Evolutionary conservation across 2,888 invertebrate genomes (phyloP).

Genomic region (Automeris io): DNA sequence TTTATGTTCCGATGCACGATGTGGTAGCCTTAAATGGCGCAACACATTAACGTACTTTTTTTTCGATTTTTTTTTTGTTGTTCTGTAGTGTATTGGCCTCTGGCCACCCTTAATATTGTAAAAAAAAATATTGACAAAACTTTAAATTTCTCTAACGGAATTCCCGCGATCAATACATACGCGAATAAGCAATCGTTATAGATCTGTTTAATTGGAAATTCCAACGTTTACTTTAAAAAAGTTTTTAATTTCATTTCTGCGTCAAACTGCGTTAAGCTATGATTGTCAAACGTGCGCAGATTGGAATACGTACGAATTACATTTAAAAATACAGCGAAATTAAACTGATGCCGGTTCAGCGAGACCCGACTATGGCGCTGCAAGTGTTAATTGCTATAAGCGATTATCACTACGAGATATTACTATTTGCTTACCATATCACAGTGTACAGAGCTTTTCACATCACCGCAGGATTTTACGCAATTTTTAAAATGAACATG

Average conservation of each 20-base stretch:
- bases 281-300: slow-evolving; percentile 36
- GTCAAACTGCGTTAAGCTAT: slow-evolving; percentile 17
- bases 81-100: too few species aligned
- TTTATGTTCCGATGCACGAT: too few species aligned
- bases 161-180: too few species aligned
- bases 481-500: not conserved
- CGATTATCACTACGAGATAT: slow-evolving; percentile 42
- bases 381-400: slow-evolving; percentile 38
- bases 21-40: too few species aligned
- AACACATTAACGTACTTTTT: too few species aligned
- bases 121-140: too few species aligned
- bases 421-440: slow-evolving; percentile 44
- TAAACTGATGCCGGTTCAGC: slow-evolving; percentile 27
- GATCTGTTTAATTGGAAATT: too few species aligned
- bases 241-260: not conserved
- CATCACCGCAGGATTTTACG: not conserved
- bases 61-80: too few species aligned
- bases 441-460: not conserved
- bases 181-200: too few species aligned
- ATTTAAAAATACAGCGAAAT: slow-evolving; percentile 44
- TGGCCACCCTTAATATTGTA: too few species aligned
- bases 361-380: slow-evolving; percentile 15
- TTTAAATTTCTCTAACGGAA: too few species aligned
- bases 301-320: slow-evolving; percentile 26
- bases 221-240: not conserved